phyloP scores from a whole-genome alignment of 2,113 vertebrate species.

The Pipa parva region DNA sequence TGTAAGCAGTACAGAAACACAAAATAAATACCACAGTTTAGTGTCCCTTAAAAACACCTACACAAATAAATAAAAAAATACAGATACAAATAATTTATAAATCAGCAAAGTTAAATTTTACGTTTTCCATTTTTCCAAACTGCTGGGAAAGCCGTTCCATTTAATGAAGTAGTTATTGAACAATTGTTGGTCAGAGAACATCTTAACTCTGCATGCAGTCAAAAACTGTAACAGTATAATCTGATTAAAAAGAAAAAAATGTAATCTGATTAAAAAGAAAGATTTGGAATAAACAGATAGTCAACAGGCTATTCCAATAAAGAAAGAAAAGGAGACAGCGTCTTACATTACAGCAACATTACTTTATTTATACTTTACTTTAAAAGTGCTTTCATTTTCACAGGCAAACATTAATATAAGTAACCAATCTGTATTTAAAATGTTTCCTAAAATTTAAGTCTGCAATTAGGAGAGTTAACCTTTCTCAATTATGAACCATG shows the following conservation, averaged over 20 bases:
- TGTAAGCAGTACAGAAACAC: no score
- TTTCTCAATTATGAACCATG: no score
- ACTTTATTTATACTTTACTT: slow-evolving; percentile 6
- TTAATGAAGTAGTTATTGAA: background rate
- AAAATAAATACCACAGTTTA: no score
- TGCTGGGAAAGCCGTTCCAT: no score
- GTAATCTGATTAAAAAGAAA: slow-evolving; percentile 12
- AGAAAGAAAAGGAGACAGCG: background rate
- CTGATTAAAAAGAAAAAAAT: background rate
- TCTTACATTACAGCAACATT: background rate
- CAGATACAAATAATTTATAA: no score
- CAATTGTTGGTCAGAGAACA: background rate
- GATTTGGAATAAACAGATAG: slow-evolving; percentile 2
- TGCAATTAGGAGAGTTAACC: no score
- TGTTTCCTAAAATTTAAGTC: background rate
- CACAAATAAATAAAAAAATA: no score
- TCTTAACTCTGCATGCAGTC: slow-evolving; percentile 15
- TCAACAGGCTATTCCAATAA: background rate
- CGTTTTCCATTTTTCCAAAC: background rate
- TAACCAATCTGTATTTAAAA: no score
- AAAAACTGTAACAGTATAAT: background rate
- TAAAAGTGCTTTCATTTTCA: background rate
- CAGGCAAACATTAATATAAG: background rate
- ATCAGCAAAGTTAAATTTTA: no score
- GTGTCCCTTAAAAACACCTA: no score